Evolutionary conservation across 2,888 invertebrate species (phyloP).

Genomic region (Agrotis clavis): DNA sequence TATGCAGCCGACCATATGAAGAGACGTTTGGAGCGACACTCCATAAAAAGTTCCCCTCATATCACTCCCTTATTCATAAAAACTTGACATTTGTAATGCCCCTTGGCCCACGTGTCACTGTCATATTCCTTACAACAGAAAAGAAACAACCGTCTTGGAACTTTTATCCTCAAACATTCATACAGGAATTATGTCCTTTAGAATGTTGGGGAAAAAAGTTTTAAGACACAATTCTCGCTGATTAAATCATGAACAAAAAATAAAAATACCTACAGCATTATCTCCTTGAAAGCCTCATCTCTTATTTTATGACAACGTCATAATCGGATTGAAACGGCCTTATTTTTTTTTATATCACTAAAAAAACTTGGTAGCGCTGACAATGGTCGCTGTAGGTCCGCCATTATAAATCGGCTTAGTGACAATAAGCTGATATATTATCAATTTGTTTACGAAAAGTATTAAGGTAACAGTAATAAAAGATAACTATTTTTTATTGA

Average conservation of each 20-base stretch:
- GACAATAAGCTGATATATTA: conserved; percentile 42
- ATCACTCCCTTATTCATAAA: conserved; percentile 35
- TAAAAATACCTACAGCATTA: conserved; percentile 23
- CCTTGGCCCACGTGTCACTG: conserved; percentile 36
- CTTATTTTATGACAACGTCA: conserved; percentile 50
- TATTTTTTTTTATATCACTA: conserved; percentile 49
- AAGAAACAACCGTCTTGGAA: conserved; percentile 12
- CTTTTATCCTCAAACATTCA: conserved; percentile 40
- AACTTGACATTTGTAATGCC: conserved; percentile 43
- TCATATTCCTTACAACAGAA: conserved; percentile 31
- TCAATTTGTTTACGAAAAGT: conserved; percentile 41
- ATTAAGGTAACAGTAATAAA: conserved; percentile 24
- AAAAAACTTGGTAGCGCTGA: conserved; percentile 35
- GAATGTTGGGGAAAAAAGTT: conserved; percentile 15
- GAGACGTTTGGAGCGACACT: neutral
- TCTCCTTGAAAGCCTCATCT: conserved; percentile 47
- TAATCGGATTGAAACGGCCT: conserved; percentile 61
- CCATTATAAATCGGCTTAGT: conserved; percentile 50
- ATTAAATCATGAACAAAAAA: conserved; percentile 42
- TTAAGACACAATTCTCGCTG: conserved; percentile 6
- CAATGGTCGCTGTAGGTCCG: conserved; percentile 48
- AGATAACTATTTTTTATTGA: conserved; percentile 19
- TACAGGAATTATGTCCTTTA: conserved; percentile 15
- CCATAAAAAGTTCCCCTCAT: conserved; percentile 42
- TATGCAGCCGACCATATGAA: conserved; percentile 8